Evolutionary conservation across 1,140 invertebrate genomes (phyloP).

Genomic region (Drosophila melanogaster): Release_6_plus_ISO1_MT NT_033779.5:19873001-19873500

Average conservation of each 20-base stretch:
- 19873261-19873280: too few relatives aligned
- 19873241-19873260: too few relatives aligned
- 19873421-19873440: constrained; percentile 72
- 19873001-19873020: constrained; percentile 53
- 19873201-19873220: background rate
- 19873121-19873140: constrained; percentile 25
- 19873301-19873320: too few relatives aligned
- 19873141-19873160: constrained; percentile 7
- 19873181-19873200: background rate
- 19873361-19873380: too few relatives aligned
- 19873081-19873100: constrained; percentile 48
- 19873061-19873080: constrained; percentile 71
- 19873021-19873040: constrained; percentile 57
- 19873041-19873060: constrained; percentile 73
- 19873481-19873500: background rate
- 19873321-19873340: too few relatives aligned
- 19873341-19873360: too few relatives aligned
- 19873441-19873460: constrained; percentile 83
- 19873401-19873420: constrained; percentile 9
- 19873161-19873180: background rate
- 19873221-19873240: too few relatives aligned
- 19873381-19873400: constrained; percentile 2
- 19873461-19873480: constrained; percentile 12
- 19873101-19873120: constrained; percentile 60
- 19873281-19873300: too few relatives aligned